Conservation (phyloP, 2,113 vertebrate species). For the Gulo gulo region DNA sequence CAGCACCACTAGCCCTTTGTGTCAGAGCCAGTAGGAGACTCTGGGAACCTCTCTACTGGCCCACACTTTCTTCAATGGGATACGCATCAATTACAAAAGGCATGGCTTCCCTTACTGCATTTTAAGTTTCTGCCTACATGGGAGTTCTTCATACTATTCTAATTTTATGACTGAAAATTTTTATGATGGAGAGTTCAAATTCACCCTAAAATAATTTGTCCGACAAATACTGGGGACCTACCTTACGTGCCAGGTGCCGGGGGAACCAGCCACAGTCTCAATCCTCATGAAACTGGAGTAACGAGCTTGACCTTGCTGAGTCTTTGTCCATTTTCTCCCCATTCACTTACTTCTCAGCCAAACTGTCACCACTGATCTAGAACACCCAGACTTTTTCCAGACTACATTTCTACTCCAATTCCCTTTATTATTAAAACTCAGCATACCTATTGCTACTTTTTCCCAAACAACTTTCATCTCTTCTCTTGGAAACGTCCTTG, state of each 20-base stretch:
- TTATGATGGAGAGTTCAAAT: constrained; percentile 8
- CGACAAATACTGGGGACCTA: not conserved
- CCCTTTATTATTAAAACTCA: not conserved
- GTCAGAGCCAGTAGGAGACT: not conserved
- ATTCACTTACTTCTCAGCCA: not conserved
- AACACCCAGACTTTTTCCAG: not conserved
- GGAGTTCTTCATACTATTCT: not conserved
- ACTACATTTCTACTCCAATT: not conserved
- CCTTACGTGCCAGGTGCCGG: not conserved
- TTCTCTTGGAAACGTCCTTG: not conserved
- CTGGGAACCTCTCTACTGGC: not conserved
- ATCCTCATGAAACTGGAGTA: not conserved
- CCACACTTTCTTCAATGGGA: not conserved
- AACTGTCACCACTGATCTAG: not conserved
- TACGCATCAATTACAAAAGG: not conserved
- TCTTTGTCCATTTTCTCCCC: not conserved
- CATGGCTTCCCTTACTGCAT: not conserved
- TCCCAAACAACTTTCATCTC: not conserved
- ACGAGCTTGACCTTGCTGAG: not conserved
- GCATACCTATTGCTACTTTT: not conserved
- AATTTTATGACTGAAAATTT: not conserved
- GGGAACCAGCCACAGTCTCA: not conserved
- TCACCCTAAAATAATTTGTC: not conserved
- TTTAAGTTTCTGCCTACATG: not conserved
- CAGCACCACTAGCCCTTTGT: not conserved